phyloP scores from a whole-genome alignment of 23 tunicate species.

The Botrylloides violaceus region DNA sequence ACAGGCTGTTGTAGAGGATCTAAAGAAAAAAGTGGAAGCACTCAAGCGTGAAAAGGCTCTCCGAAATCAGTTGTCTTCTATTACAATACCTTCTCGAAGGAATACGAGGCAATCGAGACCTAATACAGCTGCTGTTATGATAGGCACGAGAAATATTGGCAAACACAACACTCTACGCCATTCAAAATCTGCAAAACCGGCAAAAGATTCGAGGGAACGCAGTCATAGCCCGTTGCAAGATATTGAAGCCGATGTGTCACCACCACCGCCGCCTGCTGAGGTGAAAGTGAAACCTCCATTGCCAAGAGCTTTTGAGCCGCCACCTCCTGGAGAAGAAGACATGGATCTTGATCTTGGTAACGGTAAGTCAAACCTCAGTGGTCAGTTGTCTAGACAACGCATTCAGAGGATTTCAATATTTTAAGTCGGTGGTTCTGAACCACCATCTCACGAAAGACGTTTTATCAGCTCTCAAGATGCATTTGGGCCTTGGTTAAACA shows the following conservation, averaged over 20 bases:
- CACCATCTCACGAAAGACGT: too few relatives aligned
- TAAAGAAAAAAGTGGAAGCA: conserved; percentile 14
- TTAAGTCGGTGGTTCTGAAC: too few relatives aligned
- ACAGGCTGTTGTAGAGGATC: background rate
- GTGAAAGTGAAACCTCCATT: background rate
- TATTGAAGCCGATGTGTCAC: background rate
- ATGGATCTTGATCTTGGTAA: background rate
- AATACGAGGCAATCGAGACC: background rate
- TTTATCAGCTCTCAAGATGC: too few relatives aligned
- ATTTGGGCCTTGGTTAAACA: too few relatives aligned
- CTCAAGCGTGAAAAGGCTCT: conserved; percentile 25
- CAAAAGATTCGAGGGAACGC: background rate
- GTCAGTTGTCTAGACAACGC: too few relatives aligned
- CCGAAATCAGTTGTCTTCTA: conserved; percentile 18
- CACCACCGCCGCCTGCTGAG: background rate
- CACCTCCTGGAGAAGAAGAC: conserved; percentile 26
- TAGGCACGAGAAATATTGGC: background rate
- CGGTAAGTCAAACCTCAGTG: too few relatives aligned
- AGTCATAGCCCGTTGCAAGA: background rate
- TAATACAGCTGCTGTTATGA: conserved; percentile 17
- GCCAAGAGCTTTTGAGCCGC: background rate
- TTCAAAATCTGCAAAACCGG: background rate
- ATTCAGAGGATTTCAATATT: too few relatives aligned
- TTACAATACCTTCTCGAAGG: conserved; percentile 17
- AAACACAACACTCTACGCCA: background rate